Evolutionary conservation across 2,888 invertebrate genomes (phyloP).

Genomic region (Brenthis ino): DNA sequence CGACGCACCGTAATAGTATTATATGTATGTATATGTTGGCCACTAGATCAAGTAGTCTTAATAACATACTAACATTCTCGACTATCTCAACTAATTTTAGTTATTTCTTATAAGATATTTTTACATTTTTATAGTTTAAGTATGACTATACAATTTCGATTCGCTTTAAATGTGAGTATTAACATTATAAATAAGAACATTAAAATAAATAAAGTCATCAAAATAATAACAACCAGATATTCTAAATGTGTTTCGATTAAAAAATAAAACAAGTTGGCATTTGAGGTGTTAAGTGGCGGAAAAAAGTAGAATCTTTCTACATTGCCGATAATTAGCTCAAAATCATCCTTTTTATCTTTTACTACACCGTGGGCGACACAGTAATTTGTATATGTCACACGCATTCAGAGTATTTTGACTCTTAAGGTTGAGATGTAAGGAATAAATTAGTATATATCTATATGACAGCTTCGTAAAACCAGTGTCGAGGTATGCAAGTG

Average conservation of each 20-base stretch:
- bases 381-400: constrained; percentile 41
- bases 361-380: constrained; percentile 52
- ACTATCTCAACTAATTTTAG: too few relatives aligned
- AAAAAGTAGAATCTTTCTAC: constrained; percentile 61
- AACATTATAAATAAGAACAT: not conserved
- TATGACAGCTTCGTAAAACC: constrained; percentile 45
- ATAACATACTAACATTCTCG: too few relatives aligned
- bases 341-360: constrained; percentile 76
- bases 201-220: constrained; percentile 30
- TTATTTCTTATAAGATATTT: too few relatives aligned
- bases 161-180: too few relatives aligned
- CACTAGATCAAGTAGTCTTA: too few relatives aligned
- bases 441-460: constrained; percentile 42
- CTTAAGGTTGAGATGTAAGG: constrained; percentile 40
- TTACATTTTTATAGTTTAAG: too few relatives aligned
- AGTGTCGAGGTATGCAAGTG: constrained; percentile 55
- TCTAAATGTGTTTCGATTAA: constrained; percentile 42
- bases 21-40: too few relatives aligned
- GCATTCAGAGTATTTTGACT: constrained; percentile 36
- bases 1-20: too few relatives aligned
- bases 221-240: constrained; percentile 39
- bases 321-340: constrained; percentile 75
- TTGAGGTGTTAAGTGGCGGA: constrained; percentile 73
- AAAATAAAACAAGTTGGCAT: constrained; percentile 64
- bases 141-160: too few relatives aligned